Base-by-base conservation (phyloP, 37 sponge, comb jelly and placozoan species). In the Cliona cf. orientalis region DNA sequence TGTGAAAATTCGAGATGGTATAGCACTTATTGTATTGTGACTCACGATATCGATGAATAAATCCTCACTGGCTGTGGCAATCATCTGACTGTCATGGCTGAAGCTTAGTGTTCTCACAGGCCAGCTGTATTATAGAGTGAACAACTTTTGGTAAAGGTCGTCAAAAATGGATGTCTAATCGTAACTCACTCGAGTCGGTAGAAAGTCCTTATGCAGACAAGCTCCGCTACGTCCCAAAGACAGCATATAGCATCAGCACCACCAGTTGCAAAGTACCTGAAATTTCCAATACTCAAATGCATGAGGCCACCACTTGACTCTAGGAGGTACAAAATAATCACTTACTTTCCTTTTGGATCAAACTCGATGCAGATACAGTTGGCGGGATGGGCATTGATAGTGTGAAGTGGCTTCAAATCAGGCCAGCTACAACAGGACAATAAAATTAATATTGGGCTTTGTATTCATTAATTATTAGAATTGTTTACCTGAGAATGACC, bases 311-410 rank as follows among this genome's bases (percentile, higher is more conserved):
- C 23, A 62, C 6, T 62, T 25, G 26, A 62, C 7, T 28, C 6
- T 62, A 53, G 12, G 19, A 53, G 19, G 56, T 53, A 19, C 19
- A 19, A 53, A 53, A 19, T 21, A 53, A 53, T 0, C 11, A 82
- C 89, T 82, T 40, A 93, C 93, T 71, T 89, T 55, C 93, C 92
- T 40, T 90, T 87, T 11, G 84, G 88, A 89, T 90, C 94, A 82
- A 98, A 96, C 76, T 98, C 90, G 26, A 98, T 90, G 59, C 96
- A 98, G 71, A 98, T 98, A 42, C 99, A 98, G 84, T 98, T 96
- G 56, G 99, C 93, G 34, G 99, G 91, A 63, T 98, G 99, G 53
- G 99, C 99, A 71, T 90, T 90, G 42, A 98, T 80, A 14, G 90
- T 86, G 79, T 95, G 91, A 17, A 92, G 85, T 11, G 60, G 80